phyloP scores from a whole-genome alignment of 2,888 invertebrate species.

The Lasioglossum pauxillum region DNA sequence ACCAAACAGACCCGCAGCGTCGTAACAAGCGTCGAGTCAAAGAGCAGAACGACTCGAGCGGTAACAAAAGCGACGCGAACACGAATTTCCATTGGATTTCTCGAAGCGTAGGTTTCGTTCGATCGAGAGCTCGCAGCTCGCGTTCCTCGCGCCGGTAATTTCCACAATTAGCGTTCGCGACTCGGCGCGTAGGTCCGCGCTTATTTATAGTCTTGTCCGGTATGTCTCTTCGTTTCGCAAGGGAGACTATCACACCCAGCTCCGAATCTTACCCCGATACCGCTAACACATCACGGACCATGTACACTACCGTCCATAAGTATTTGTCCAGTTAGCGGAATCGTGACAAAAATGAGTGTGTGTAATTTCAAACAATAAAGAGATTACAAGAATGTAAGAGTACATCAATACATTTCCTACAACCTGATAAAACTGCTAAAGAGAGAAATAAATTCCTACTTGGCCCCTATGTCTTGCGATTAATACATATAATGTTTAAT shows the following conservation, averaged over 20 bases:
- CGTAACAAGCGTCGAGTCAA: not conserved
- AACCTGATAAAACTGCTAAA: too few species aligned
- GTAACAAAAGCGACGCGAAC: not conserved
- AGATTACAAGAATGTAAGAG: too few species aligned
- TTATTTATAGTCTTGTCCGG: constrained; percentile 53
- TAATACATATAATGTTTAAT: too few species aligned
- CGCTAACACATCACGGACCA: not conserved
- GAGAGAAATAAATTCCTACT: too few species aligned
- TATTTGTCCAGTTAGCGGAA: too few species aligned
- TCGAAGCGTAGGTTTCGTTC: not conserved
- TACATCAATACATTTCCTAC: too few species aligned
- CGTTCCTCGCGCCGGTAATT: constrained; percentile 33
- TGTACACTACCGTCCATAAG: too few species aligned
- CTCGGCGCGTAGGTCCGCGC: constrained; percentile 28
- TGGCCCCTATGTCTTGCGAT: too few species aligned
- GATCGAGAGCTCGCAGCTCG: constrained; percentile 8
- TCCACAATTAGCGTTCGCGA: constrained; percentile 53
- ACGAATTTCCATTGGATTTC: not conserved
- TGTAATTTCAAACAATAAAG: too few species aligned
- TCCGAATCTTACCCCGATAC: not conserved
- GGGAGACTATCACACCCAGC: not conserved
- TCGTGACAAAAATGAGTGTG: too few species aligned
- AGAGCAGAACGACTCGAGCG: not conserved
- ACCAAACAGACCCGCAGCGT: not conserved
- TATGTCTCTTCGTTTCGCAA: constrained; percentile 46